Conservation (phyloP, 2,888 invertebrate species). For the Bugulina stolonifera region DNA sequence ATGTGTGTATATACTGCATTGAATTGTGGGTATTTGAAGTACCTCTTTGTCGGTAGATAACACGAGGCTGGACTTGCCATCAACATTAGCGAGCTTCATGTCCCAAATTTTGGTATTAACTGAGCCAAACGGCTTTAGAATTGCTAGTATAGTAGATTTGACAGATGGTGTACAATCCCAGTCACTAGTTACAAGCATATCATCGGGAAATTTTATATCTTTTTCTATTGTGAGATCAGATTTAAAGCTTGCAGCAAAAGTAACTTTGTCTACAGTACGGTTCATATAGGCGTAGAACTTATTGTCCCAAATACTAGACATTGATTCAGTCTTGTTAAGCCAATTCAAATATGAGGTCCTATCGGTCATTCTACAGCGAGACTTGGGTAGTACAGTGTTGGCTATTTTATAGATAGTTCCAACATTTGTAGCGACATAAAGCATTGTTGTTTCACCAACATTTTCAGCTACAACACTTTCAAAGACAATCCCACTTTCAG, state of each 20-base stretch:
- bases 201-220: constrained; percentile 15
- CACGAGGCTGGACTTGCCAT: neutral
- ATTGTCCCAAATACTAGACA: constrained; percentile 22
- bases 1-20: constrained; percentile 20
- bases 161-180: constrained; percentile 23
- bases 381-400: neutral
- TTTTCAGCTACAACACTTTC: constrained; percentile 1
- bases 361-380: neutral
- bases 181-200: constrained; percentile 5
- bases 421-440: constrained; percentile 18
- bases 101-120: constrained; percentile 19
- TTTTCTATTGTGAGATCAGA: constrained; percentile 27
- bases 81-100: constrained; percentile 13
- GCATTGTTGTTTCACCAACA: neutral
- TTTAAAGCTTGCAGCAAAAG: neutral
- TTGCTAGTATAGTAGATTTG: neutral
- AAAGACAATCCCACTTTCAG: constrained; percentile 1
- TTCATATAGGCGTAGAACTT: constrained; percentile 7
- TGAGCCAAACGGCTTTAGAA: constrained; percentile 17
- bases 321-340: constrained; percentile 20
- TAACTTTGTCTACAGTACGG: constrained; percentile 1
- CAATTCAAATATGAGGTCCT: neutral
- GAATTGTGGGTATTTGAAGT: constrained; percentile 17
- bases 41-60: neutral
- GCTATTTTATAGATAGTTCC: constrained; percentile 12